phyloP scores from a whole-genome alignment of 2,797 vertebrate species.

The Rhynchonycteris naso region DNA sequence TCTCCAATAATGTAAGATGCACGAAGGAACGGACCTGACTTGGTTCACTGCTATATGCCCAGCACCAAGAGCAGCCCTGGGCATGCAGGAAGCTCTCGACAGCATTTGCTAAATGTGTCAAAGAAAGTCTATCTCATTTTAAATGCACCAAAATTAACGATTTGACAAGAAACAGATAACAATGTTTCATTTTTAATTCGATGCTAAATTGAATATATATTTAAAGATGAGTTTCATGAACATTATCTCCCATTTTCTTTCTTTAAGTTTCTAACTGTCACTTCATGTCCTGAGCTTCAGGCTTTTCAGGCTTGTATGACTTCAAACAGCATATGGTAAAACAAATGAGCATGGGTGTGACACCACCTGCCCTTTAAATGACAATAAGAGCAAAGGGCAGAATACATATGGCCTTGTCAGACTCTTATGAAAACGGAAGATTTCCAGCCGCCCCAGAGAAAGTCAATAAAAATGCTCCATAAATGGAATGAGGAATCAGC shows the following conservation, averaged over 20 bases:
- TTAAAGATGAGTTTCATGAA: constrained; percentile 37
- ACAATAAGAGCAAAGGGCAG: constrained; percentile 77
- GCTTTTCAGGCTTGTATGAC: constrained; percentile 54
- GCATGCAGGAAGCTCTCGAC: background rate
- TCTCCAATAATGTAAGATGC: background rate
- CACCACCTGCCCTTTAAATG: constrained; percentile 77
- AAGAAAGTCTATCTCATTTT: background rate
- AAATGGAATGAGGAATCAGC: constrained; percentile 56
- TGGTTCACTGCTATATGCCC: background rate
- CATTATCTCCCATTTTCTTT: background rate
- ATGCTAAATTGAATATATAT: constrained; percentile 14
- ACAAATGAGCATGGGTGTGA: constrained; percentile 76
- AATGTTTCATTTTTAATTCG: constrained; percentile 47
- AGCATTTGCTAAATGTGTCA: background rate
- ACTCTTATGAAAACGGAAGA: constrained; percentile 71
- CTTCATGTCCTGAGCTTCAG: constrained; percentile 48
- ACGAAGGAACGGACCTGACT: background rate
- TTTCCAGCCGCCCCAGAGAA: constrained; percentile 70
- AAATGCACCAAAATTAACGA: background rate
- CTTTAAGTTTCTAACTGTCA: constrained; percentile 22
- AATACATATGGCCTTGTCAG: constrained; percentile 75
- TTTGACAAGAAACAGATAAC: background rate
- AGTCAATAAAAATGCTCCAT: constrained; percentile 68
- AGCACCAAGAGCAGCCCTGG: background rate
- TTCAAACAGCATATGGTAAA: constrained; percentile 68